Percentiles rank a stretch among this genome's conserved stretches.
phyloP scores from a whole-genome alignment of 2,113 vertebrate species.

The Tragelaphus buxtoni region DNA sequence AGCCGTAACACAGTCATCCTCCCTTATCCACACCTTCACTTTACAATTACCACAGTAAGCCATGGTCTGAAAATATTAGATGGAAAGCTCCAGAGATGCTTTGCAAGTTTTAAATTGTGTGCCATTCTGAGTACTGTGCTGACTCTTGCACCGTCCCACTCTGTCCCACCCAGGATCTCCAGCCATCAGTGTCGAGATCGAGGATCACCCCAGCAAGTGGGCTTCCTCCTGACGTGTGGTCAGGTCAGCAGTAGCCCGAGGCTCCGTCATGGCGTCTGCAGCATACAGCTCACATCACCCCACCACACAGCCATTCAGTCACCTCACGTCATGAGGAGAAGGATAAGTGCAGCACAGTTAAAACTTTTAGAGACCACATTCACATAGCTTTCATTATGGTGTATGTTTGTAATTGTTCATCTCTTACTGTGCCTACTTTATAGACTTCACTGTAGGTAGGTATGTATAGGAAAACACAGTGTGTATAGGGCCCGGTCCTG shows the following conservation, averaged over 20 bases:
- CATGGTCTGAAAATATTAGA: not conserved
- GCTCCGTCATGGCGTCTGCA: not conserved
- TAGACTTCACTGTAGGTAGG: not conserved
- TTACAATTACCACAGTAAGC: not conserved
- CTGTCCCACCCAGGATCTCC: not conserved
- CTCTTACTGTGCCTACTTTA: not conserved
- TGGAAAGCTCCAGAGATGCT: not conserved
- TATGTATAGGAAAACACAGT: no score
- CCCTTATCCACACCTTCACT: not conserved
- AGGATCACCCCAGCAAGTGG: no score
- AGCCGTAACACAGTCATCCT: accelerated
- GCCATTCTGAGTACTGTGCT: not conserved
- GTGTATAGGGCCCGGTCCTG: not conserved
- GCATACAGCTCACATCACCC: not conserved
- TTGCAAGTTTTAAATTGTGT: not conserved
- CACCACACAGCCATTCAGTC: not conserved
- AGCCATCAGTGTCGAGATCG: not conserved
- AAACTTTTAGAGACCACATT: not conserved
- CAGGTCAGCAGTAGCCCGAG: not conserved
- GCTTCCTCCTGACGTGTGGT: not conserved
- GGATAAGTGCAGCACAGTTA: not conserved
- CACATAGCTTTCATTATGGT: not conserved
- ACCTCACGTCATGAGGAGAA: not conserved
- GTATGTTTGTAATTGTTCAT: not conserved
- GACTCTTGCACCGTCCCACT: not conserved